Percentiles rank a stretch among this genome's conserved stretches.
Evolutionary conservation across 2,797 vertebrate species (phyloP).

Genomic region (Heterohyrax brucei): DNA sequence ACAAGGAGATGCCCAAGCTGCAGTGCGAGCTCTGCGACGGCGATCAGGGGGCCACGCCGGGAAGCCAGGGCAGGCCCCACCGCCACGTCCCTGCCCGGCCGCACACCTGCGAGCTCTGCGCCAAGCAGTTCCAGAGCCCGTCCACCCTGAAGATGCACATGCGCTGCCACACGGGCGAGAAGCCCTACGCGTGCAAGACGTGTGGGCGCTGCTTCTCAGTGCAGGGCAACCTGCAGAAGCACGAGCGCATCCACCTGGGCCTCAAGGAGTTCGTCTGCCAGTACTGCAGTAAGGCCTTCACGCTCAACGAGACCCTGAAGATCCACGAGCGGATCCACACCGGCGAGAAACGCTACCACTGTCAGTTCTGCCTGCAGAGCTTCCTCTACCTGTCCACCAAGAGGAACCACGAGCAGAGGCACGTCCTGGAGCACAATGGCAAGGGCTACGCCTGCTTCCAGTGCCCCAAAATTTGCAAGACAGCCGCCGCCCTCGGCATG

Average conservation of each 20-base stretch:
- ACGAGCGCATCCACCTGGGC: constrained; percentile 91
- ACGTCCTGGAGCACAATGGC: constrained; percentile 92
- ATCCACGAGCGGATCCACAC: constrained; percentile 95
- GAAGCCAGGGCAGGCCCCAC: constrained; percentile 90
- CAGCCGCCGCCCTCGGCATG: constrained; percentile 92
- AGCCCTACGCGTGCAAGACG: constrained; percentile 94
- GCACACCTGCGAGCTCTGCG: constrained; percentile 95
- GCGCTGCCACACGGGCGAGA: constrained; percentile 95
- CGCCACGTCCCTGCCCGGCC: constrained; percentile 92
- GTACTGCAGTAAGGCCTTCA: constrained; percentile 97
- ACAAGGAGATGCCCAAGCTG: constrained; percentile 89
- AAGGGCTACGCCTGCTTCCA: constrained; percentile 93
- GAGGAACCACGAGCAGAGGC: constrained; percentile 98
- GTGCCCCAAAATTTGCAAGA: constrained; percentile 94
- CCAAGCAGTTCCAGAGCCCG: constrained; percentile 96
- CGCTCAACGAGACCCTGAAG: constrained; percentile 95
- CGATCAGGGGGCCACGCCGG: constrained; percentile 87
- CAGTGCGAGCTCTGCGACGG: constrained; percentile 91
- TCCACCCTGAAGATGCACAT: constrained; percentile 97
- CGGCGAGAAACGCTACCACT: constrained; percentile 97
- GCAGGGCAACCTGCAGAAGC: constrained; percentile 93
- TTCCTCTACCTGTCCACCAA: constrained; percentile 99
- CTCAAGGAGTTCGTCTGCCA: constrained; percentile 96
- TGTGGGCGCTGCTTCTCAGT: constrained; percentile 97
- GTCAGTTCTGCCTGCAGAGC: constrained; percentile 98